Percentiles rank a stretch among this genome's conserved stretches.
phyloP scores from a whole-genome alignment of 2,113 vertebrate species.

The Saguinus imperator region DNA sequence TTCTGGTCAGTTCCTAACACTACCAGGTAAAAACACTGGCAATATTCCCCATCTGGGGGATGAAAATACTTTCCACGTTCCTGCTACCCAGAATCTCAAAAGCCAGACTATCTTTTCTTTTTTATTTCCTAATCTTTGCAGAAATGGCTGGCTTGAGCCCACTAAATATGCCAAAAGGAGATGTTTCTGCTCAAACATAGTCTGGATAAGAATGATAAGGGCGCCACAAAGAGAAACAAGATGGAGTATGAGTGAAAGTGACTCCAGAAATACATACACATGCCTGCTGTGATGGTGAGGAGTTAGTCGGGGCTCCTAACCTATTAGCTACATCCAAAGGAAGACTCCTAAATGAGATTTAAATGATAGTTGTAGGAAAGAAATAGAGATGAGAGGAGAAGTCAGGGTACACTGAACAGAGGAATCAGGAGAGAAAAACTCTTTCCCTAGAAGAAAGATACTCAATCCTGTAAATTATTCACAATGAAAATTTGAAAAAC shows the following conservation, averaged over 20 bases:
- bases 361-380: background rate
- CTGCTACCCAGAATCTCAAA: background rate
- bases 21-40: background rate
- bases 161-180: background rate
- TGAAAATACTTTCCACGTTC: background rate
- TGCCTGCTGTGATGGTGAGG: rapidly evolving
- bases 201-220: background rate
- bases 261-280: rapidly evolving
- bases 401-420: background rate
- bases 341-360: background rate
- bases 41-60: background rate
- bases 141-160: background rate
- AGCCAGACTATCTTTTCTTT: background rate
- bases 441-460: background rate
- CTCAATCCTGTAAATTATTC: background rate
- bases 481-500: background rate
- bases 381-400: background rate
- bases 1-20: background rate
- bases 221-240: background rate
- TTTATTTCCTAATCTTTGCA: background rate
- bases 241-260: rapidly evolving
- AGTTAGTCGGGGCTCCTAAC: rapidly evolving
- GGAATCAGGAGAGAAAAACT: background rate
- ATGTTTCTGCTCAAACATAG: background rate
- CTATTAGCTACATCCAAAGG: background rate